phyloP scores from a whole-genome alignment of 2,113 vertebrate species.

The Campylomormyrus tamandua region DNA sequence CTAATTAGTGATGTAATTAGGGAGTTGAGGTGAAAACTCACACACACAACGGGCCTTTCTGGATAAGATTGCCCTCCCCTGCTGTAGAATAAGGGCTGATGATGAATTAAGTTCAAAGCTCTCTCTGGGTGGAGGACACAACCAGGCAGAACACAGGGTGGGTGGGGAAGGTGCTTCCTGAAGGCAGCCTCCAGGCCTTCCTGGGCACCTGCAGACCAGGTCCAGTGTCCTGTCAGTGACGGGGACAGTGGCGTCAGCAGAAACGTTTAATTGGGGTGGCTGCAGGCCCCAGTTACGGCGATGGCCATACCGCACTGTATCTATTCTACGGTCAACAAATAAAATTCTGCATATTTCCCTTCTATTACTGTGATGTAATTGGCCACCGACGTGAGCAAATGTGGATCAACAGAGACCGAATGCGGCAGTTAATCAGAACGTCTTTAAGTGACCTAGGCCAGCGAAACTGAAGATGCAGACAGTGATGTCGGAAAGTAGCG shows the following conservation, averaged over 20 bases:
- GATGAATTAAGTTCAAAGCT: background rate
- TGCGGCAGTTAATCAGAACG: background rate
- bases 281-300: too few relatives aligned
- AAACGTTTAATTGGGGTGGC: too few relatives aligned
- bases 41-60: background rate
- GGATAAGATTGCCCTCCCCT: too few relatives aligned
- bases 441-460: background rate
- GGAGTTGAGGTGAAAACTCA: background rate
- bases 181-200: too few relatives aligned
- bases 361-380: background rate
- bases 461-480: background rate
- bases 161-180: background rate
- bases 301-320: background rate
- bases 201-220: too few relatives aligned
- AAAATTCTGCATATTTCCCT: background rate
- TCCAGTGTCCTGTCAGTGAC: too few relatives aligned
- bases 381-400: background rate
- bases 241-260: too few relatives aligned
- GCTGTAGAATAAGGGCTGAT: too few relatives aligned
- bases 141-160: background rate
- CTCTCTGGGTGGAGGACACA: background rate
- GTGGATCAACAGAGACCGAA: background rate
- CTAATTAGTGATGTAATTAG: too few relatives aligned
- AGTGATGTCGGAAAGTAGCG: background rate
- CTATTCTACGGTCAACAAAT: background rate